phyloP scores from a whole-genome alignment of 1,140 invertebrate genomes.

The Drosophila navojoa region DNA sequence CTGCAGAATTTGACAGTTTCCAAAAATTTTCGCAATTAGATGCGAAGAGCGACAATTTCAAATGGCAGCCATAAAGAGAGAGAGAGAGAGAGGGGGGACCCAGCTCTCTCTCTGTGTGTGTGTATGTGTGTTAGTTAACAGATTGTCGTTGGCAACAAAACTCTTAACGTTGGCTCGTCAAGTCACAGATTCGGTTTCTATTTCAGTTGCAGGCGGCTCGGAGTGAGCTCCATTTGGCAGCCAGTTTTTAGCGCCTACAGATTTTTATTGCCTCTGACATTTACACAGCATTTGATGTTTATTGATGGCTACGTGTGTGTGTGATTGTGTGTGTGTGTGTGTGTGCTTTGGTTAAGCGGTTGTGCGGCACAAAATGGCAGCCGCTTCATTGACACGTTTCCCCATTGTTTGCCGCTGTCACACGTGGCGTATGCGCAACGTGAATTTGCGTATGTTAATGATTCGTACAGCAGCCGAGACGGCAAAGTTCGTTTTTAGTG shows the following conservation, averaged over 20 bases:
- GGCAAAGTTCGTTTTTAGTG: conserved; percentile 36
- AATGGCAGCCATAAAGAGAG: conserved; percentile 31
- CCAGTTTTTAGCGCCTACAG: conserved; percentile 40
- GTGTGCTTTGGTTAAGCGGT: conserved; percentile 40
- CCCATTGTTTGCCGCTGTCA: conserved; percentile 37
- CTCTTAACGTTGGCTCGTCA: conserved; percentile 50
- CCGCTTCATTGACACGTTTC: conserved; percentile 37
- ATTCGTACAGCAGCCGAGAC: conserved; percentile 29
- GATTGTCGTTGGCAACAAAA: conserved; percentile 47
- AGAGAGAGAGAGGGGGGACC: too few species aligned
- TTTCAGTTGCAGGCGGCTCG: conserved; percentile 14
- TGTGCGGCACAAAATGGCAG: conserved; percentile 37
- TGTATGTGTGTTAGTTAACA: conserved; percentile 30
- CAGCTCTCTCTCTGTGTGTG: too few species aligned
- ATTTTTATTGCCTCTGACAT: conserved; percentile 64
- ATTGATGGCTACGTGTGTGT: conserved; percentile 32
- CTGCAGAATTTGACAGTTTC: conserved; percentile 64
- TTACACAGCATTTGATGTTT: conserved; percentile 62
- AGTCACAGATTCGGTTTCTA: conserved; percentile 46
- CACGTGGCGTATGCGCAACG: conserved; percentile 56
- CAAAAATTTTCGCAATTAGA: conserved; percentile 66
- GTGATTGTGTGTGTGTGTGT: conserved; percentile 11
- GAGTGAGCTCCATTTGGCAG: conserved; percentile 3
- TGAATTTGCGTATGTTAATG: conserved; percentile 47
- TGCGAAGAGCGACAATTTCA: conserved; percentile 56